phyloP scores from a whole-genome alignment of 1,140 invertebrate genomes.

The Papilio glaucus region DNA sequence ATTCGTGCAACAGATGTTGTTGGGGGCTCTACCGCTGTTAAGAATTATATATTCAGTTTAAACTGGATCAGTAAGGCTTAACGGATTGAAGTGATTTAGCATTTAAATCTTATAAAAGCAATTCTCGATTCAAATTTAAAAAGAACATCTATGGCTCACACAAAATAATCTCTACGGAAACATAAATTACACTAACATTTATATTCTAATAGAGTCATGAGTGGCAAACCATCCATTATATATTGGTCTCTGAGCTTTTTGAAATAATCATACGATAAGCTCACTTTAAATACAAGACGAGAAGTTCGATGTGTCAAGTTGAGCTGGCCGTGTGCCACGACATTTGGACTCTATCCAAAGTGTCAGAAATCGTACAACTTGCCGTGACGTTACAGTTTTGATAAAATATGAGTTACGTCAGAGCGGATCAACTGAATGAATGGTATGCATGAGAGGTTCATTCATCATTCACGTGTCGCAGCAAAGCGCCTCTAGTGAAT shows the following conservation, averaged over 20 bases:
- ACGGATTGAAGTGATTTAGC: too few relatives aligned
- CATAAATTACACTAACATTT: constrained; percentile 7
- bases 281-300: neutral
- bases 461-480: constrained; percentile 20
- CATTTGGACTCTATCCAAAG: constrained; percentile 58
- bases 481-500: constrained; percentile 5
- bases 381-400: constrained; percentile 51
- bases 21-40: too few relatives aligned
- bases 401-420: constrained; percentile 45
- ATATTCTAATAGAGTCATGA: constrained; percentile 25
- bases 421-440: constrained; percentile 43
- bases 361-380: constrained; percentile 50
- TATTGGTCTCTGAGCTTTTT: constrained; percentile 22
- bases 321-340: constrained; percentile 38
- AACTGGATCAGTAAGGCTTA: too few relatives aligned
- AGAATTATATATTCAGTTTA: too few relatives aligned
- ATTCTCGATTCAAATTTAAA: neutral
- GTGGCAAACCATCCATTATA: constrained; percentile 14
- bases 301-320: constrained; percentile 41
- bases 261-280: constrained; percentile 19
- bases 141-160: neutral
- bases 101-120: too few relatives aligned
- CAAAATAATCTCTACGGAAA: constrained; percentile 3
- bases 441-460: constrained; percentile 30
- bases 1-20: too few relatives aligned